phyloP scores from a whole-genome alignment of 1,140 invertebrate species.

The Venustaconcha ellipsiformis region DNA sequence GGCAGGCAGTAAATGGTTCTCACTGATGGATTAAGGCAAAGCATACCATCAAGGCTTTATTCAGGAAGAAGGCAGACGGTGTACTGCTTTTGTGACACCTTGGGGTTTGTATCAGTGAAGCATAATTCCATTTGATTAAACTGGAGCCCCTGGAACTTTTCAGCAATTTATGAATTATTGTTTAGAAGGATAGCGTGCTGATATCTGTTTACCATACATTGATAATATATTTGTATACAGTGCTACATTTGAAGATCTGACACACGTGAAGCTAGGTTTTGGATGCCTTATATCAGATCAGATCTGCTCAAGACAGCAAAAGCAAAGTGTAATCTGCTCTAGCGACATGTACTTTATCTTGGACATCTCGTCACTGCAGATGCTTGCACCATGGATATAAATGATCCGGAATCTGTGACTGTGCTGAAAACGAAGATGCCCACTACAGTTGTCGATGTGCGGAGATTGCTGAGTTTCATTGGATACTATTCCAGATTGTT shows the following conservation, averaged over 20 bases:
- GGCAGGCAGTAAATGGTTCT: conserved; percentile 21
- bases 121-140: conserved; percentile 36
- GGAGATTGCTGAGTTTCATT: conserved; percentile 5
- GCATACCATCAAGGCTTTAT: conserved; percentile 30
- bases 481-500: conserved; percentile 58
- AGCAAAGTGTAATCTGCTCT: conserved; percentile 26
- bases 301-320: conserved; percentile 25
- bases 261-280: conserved; percentile 60
- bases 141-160: conserved; percentile 37
- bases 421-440: not conserved
- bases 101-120: conserved; percentile 35
- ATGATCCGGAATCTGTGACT: not conserved
- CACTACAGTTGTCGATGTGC: not conserved
- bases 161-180: conserved; percentile 35
- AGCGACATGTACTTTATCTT: conserved; percentile 13
- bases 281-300: too few relatives aligned
- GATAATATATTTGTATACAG: conserved; percentile 34
- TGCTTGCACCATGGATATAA: conserved; percentile 29
- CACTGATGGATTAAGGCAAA: conserved; percentile 23
- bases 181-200: conserved; percentile 15
- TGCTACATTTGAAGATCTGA: conserved; percentile 22
- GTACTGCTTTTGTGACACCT: conserved; percentile 37
- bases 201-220: conserved; percentile 33
- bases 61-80: conserved; percentile 20
- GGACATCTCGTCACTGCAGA: conserved; percentile 37